Base-by-base conservation (phyloP, 2,113 vertebrate species). In the Sisor rabdophorus region DNA sequence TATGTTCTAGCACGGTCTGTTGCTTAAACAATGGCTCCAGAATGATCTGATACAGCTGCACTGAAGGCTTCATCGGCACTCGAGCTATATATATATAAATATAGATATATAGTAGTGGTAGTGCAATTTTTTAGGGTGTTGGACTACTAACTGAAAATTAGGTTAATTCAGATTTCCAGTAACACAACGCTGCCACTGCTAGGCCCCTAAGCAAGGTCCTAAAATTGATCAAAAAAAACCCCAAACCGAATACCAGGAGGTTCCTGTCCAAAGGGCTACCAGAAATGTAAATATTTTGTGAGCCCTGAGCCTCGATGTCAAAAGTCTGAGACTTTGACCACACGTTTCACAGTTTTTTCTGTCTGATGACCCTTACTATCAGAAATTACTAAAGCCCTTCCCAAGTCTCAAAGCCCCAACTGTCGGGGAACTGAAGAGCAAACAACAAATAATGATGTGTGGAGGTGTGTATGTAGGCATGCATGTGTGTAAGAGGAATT, bases 331-430 rank as follows among this genome's bases (percentile, higher is more conserved):
- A 56, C 30, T 32, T 24, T 54, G 54, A 15, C 68, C 54, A 61
- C 60, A 65, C 28, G 30, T 70, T 64, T 76, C n/a, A 64, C 36
- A 76, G 73, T 65, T 44, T 75, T 71, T 54, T 58, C 65, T 63
- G 55, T 55, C 58, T 52, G 71, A 74, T 58, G 53, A n/a, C 36
- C 50, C 44, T 15, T n/a, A 26, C 58, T 26, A 69, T 68, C 60
- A 12, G 15, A 74, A 73, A 78, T n/a, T 60, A 58, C 32, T 48
- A 65, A 65, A 30, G n/a, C 36, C 63, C 63, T 22, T 47, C 20
- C 32, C 40, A 67, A 65, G 36, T 61, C 48, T 61, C 54, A 58
- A 61, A 59, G 64, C 63, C 26, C 52, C 48, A 50, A 53, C 59
- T 47, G 59, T 22, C 63, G 20, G 40, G 28, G 47, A 52, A 24